A percentile compares a stretch with the other conserved stretches of the same genome.
Evolutionary conservation across 1,140 invertebrate genomes (phyloP).

Genomic region (Drosophila elegans): DNA sequence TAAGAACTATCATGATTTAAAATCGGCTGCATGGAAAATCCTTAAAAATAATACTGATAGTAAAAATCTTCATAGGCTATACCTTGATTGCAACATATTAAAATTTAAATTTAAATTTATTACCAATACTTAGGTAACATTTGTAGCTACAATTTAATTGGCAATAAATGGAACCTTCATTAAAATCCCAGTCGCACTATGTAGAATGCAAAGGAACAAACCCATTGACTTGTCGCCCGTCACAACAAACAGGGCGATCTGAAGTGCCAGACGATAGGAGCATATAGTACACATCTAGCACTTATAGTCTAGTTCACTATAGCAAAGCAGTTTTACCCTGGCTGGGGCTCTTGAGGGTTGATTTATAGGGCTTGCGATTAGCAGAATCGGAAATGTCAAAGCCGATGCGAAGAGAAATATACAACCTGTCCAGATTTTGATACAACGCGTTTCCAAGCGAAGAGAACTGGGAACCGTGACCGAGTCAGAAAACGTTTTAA

Average conservation of each 20-base stretch:
- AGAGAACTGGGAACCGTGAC: conserved; percentile 48
- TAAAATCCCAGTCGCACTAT: conserved; percentile 11
- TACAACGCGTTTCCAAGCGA: conserved; percentile 30
- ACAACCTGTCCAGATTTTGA: conserved; percentile 59
- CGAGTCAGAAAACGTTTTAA: conserved; percentile 48
- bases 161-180: conserved; percentile 17
- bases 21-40: not conserved
- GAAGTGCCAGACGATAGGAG: conserved; percentile 42
- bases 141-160: not conserved
- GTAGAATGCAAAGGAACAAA: conserved; percentile 10
- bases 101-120: no score
- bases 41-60: no score
- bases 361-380: conserved; percentile 50
- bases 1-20: no score
- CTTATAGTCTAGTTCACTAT: conserved; percentile 16
- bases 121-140: no score
- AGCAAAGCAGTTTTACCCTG: not conserved
- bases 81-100: no score
- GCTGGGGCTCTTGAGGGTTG: conserved; percentile 40
- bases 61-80: no score
- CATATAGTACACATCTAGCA: conserved; percentile 28
- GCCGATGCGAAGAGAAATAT: conserved; percentile 37
- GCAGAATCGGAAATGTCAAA: conserved; percentile 60
- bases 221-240: conserved; percentile 36
- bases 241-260: conserved; percentile 43